Conservation (phyloP, 2,888 invertebrate genomes). For the Drosophila percnosoma region DNA sequence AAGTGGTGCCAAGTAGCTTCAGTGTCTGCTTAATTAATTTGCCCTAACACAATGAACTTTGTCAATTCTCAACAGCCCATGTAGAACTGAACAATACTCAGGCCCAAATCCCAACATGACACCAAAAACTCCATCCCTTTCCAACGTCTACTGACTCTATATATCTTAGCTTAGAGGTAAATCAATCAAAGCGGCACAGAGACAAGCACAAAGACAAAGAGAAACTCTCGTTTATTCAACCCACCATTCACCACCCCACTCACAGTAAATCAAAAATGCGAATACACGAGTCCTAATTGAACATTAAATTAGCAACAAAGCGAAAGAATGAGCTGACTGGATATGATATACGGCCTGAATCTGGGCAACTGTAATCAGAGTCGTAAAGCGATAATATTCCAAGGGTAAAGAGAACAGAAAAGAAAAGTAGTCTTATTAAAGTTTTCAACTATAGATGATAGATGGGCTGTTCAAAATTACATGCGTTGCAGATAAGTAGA, state of each 20-base stretch:
- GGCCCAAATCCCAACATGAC: slow-evolving; percentile 1
- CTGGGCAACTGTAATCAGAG: slow-evolving; percentile 17
- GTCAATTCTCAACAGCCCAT: slow-evolving; percentile 43
- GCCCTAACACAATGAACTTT: slow-evolving; percentile 54
- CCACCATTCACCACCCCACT: not conserved
- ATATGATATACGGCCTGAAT: slow-evolving; percentile 28
- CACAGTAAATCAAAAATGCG: slow-evolving; percentile 41
- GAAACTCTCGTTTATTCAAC: not conserved
- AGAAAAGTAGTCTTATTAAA: not conserved
- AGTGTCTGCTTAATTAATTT: slow-evolving; percentile 71
- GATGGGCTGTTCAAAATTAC: not conserved
- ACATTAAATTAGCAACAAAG: slow-evolving; percentile 59
- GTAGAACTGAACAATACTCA: slow-evolving; percentile 24
- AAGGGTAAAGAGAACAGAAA: not conserved
- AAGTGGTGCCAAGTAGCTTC: slow-evolving; percentile 29
- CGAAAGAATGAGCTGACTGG: slow-evolving; percentile 16
- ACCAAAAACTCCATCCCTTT: not conserved
- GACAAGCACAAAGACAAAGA: slow-evolving; percentile 20
- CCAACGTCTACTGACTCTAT: not conserved
- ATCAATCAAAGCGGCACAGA: slow-evolving; percentile 55
- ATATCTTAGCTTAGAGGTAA: slow-evolving; percentile 14
- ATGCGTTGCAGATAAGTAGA: not conserved
- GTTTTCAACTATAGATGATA: not conserved
- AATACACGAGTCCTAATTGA: slow-evolving; percentile 56
- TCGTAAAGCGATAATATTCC: not conserved